Percentiles rank a stretch among this genome's conserved stretches.
Conservation (phyloP, 2,113 vertebrate species). For the western clawed frog (Xenopus tropicalis) region DNA sequence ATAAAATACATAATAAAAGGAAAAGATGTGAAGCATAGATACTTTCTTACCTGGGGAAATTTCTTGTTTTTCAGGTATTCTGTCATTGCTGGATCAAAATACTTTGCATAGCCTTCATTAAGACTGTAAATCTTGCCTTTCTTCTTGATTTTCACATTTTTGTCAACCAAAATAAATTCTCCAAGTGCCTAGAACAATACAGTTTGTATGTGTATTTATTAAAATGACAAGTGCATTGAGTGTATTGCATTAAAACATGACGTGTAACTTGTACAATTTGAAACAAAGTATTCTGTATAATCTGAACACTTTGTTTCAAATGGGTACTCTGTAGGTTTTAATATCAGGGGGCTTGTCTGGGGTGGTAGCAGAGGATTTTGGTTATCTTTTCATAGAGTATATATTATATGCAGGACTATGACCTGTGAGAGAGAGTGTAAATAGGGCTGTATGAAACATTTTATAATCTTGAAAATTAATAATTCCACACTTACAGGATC, state of each 20-base stretch:
- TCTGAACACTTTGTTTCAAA: too few species aligned
- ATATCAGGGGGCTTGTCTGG: too few species aligned
- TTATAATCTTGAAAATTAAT: too few species aligned
- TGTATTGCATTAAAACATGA: neutral
- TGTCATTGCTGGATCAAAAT: constrained; percentile 84
- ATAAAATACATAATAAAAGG: too few species aligned
- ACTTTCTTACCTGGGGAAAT: constrained; percentile 83
- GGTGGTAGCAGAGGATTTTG: too few species aligned
- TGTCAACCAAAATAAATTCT: constrained; percentile 92
- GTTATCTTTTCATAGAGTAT: too few species aligned
- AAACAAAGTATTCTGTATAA: too few species aligned
- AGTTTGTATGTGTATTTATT: neutral
- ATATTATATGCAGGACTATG: too few species aligned
- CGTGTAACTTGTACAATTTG: too few species aligned
- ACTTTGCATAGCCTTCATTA: constrained; percentile 95
- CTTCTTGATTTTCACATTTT: constrained; percentile 86
- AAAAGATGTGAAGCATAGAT: neutral
- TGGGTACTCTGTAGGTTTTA: too few species aligned
- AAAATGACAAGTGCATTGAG: neutral
- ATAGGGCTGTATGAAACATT: too few species aligned
- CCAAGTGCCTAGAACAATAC: constrained; percentile 74
- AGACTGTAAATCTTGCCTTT: constrained; percentile 90
- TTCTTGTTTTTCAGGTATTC: constrained; percentile 93
- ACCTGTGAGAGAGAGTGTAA: too few species aligned
- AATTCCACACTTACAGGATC: constrained; percentile 77